Evolutionary conservation across 2,888 invertebrate genomes (phyloP).

Genomic region (Nephrotoma appendiculata): DNA sequence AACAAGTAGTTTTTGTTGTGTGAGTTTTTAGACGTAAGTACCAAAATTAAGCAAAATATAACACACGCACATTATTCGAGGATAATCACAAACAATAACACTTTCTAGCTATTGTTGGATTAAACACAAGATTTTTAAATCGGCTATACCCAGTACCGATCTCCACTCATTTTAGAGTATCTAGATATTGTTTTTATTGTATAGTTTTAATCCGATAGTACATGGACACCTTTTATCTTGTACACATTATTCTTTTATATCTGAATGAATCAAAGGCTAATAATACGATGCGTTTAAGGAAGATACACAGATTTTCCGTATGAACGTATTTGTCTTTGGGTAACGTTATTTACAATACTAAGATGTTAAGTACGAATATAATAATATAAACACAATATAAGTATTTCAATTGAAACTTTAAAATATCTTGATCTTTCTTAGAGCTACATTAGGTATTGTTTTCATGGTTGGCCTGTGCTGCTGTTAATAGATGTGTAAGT

Average conservation of each 20-base stretch:
- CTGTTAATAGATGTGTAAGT: neutral
- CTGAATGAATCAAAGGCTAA: neutral
- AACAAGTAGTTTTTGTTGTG: neutral
- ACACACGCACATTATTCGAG: neutral
- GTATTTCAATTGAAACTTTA: neutral
- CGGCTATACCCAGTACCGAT: neutral
- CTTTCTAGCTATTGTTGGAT: neutral
- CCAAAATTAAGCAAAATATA: neutral
- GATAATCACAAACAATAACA: slow-evolving; percentile 2
- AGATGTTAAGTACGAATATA: neutral
- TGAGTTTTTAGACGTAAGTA: neutral
- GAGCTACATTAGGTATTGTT: neutral
- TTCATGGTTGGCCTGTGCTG: neutral
- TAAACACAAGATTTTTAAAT: neutral
- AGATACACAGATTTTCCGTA: neutral
- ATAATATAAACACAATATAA: neutral
- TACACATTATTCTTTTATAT: neutral
- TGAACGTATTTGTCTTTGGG: no score
- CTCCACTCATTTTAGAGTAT: neutral
- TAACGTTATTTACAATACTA: neutral
- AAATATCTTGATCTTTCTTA: neutral
- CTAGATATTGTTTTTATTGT: neutral
- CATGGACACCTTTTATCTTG: slow-evolving; percentile 1
- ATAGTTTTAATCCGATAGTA: neutral
- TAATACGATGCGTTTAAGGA: neutral